phyloP scores from a whole-genome alignment of 2,797 vertebrate genomes.

The Heterohyrax brucei region DNA sequence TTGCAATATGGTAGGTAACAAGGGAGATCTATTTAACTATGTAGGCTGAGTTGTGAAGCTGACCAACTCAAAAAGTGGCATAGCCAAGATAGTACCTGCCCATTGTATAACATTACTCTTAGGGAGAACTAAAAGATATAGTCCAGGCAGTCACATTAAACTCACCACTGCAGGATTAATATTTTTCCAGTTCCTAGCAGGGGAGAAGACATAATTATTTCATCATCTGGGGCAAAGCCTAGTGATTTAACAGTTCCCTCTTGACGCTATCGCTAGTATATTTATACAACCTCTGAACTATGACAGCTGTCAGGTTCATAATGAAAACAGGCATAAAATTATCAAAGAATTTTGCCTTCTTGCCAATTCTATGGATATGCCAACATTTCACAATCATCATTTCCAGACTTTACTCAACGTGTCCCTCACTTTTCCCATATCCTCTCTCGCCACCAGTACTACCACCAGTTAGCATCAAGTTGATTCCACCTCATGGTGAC shows the following conservation, averaged over 20 bases:
- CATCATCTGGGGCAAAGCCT: slow-evolving; percentile 68
- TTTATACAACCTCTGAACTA: slow-evolving; percentile 74
- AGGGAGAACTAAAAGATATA: slow-evolving; percentile 40
- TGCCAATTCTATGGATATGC: slow-evolving; percentile 43
- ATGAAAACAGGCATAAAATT: slow-evolving; percentile 11
- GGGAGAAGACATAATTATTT: slow-evolving; percentile 52
- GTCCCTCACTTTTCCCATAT: slow-evolving; percentile 16
- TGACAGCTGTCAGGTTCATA: slow-evolving; percentile 70
- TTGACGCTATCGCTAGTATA: slow-evolving; percentile 72
- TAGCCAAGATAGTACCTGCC: neutral
- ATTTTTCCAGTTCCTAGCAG: neutral
- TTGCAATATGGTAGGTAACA: neutral
- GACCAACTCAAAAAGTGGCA: slow-evolving; percentile 11
- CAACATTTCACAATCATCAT: slow-evolving; percentile 79
- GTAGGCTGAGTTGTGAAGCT: slow-evolving; percentile 47
- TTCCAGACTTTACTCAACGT: slow-evolving; percentile 72
- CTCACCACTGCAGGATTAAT: neutral
- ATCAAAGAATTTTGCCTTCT: slow-evolving; percentile 66
- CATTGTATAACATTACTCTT: neutral
- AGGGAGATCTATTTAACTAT: slow-evolving; percentile 36
- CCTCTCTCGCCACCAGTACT: neutral
- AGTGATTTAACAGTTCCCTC: slow-evolving; percentile 57
- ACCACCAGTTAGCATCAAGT: neutral
- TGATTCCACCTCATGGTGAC: neutral
- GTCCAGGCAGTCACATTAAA: neutral